These are phyloP conservation scores for Limulus polyphemus DNA, from an alignment of 2,888 invertebrate genomes.

Conservation along the genomic window DNA sequence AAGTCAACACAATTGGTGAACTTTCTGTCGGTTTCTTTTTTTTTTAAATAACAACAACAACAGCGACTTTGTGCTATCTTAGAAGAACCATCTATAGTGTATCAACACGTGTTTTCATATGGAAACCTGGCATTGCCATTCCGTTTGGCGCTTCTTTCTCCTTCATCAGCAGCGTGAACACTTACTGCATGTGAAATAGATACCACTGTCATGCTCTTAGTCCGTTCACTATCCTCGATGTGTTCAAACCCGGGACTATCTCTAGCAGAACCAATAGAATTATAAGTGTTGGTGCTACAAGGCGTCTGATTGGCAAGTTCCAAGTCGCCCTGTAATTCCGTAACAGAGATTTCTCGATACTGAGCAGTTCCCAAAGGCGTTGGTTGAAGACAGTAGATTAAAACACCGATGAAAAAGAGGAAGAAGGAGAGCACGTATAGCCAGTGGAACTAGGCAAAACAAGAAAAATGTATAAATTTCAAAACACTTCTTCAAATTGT, in stretches of 20 bases:
- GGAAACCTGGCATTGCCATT: slow-evolving; percentile 1
- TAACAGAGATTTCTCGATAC: slow-evolving; percentile 4
- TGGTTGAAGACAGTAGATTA: slow-evolving; percentile 50
- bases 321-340: slow-evolving; percentile 3
- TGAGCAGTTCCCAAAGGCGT: slow-evolving; percentile 35
- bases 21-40: too few species aligned
- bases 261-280: slow-evolving; percentile 2
- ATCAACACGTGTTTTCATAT: background rate
- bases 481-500: too few species aligned
- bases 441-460: slow-evolving; percentile 57
- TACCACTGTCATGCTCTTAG: background rate
- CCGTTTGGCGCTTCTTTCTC: background rate
- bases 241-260: background rate
- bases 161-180: slow-evolving; percentile 2
- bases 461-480: slow-evolving; percentile 6
- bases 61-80: too few species aligned
- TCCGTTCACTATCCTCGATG: background rate
- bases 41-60: too few species aligned
- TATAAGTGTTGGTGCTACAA: slow-evolving; percentile 1
- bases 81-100: background rate
- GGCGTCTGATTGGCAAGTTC: slow-evolving; percentile 4
- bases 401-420: slow-evolving; percentile 60
- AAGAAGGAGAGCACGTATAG: slow-evolving; percentile 67
- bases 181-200: slow-evolving; percentile 3
- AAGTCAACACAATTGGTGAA: too few species aligned